Base-by-base conservation (phyloP, 2,888 invertebrate species). In the Volucella inflata region DNA sequence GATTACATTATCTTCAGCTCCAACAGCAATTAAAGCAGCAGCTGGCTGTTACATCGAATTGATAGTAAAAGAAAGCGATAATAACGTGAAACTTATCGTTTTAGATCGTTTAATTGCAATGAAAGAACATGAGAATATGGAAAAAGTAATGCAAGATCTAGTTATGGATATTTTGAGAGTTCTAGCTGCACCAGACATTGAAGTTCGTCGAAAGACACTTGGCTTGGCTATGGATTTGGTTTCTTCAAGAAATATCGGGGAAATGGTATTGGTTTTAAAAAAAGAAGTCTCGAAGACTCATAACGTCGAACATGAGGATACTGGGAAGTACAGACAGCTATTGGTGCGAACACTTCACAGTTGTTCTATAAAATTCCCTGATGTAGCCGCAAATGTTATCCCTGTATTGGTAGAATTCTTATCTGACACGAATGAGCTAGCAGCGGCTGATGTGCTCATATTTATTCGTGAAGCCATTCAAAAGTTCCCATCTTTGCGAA, bases 51-150 rank as follows among this genome's bases (percentile, higher is more conserved):
- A 99, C 93, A 99, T 99, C 90, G 99, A 99, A 91, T 93, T 99
- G 88, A 98, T 99, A 84, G 97, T 99, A n/a, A 99, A 99, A 92
- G 99, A 99, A 92, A 98, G 98, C 92, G 99, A 99, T 92, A 99
- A 99, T 93, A 99, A 99, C 93, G 99, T 99, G 14, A 99, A 99
- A 93, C 93, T 99, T 77, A 99, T 99, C 89, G 99, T 99, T 9
- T 93, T 99, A 89, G 99, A 98, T 90, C 95, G 99, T 17, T 93
- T 99, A 87, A 96, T 97, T 88, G 96, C 97, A 1, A 94, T 99
- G 91, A 96, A 96, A 87, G 97, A 96, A 85, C 94, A 95, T 89
- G 96, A 96, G 17, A 94, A 94, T 65, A 97, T 96, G 91, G 98
- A 98, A 90, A 95, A 97, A 87, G 97, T 98, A 16, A 94, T 97